Conservation (phyloP, 2,797 vertebrate genomes). For the Liasis olivaceus region DNA sequence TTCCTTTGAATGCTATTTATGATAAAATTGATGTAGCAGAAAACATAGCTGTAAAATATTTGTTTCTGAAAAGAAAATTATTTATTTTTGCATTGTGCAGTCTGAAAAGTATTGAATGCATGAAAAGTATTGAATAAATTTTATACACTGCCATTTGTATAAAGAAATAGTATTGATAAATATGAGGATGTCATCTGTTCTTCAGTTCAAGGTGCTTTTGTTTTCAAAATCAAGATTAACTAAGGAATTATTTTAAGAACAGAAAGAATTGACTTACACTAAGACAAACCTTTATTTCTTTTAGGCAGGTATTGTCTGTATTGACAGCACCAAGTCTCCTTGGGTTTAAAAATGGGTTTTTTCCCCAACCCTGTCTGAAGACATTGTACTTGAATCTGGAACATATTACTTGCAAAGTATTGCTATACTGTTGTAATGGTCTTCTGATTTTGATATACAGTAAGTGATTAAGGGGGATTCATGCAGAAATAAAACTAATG, state of each 20-base stretch:
- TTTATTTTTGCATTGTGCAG: not conserved
- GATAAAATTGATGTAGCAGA: not conserved
- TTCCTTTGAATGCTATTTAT: slow-evolving; percentile 20
- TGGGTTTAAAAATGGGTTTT: not conserved
- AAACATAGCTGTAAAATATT: not conserved
- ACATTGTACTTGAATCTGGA: no score
- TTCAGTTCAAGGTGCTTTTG: slow-evolving; percentile 14
- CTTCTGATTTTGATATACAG: not conserved
- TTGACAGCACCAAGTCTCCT: not conserved
- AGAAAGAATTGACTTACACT: not conserved
- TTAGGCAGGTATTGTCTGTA: not conserved
- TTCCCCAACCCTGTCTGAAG: not conserved
- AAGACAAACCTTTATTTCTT: not conserved
- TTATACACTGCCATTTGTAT: not conserved
- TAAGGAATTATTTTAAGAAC: slow-evolving; percentile 6
- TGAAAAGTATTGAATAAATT: not conserved
- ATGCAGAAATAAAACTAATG: not conserved
- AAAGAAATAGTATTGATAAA: not conserved
- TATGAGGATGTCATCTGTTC: not conserved
- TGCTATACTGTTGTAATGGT: not conserved
- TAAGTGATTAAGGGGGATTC: not conserved
- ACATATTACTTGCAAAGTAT: not conserved
- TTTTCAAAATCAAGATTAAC: not conserved
- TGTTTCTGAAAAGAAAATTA: not conserved
- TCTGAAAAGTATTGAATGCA: not conserved